These are phyloP conservation scores for Chydorus sphaericus DNA, from an alignment of 2,888 invertebrate species.

Conservation along the genomic window DNA sequence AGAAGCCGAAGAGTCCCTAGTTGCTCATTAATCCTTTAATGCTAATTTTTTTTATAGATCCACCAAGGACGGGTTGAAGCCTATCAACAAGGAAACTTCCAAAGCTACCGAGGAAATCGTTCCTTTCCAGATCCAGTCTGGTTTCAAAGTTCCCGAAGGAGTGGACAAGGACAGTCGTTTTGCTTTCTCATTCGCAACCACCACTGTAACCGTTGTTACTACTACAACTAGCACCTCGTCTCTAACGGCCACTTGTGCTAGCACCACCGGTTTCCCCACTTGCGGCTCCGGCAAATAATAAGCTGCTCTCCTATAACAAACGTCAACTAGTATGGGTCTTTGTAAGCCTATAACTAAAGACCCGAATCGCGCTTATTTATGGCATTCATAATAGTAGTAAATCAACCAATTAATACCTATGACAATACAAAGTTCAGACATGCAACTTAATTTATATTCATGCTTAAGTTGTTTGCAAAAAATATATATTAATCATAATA, in stretches of 20 bases:
- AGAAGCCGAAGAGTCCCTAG: neutral
- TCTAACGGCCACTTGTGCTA: neutral
- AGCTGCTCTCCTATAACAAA: too few relatives aligned
- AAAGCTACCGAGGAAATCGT: neutral
- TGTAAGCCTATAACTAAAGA: too few relatives aligned
- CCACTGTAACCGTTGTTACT: neutral
- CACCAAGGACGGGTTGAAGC: too few relatives aligned
- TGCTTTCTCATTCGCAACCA: neutral
- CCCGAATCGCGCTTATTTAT: too few relatives aligned
- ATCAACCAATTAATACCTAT: too few relatives aligned
- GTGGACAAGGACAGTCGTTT: neutral
- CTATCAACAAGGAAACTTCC: too few relatives aligned
- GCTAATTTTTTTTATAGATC: neutral
- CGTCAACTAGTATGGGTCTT: too few relatives aligned
- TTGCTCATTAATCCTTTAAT: neutral
- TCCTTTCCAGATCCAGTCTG: neutral
- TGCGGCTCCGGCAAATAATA: neutral
- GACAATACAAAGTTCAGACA: too few relatives aligned
- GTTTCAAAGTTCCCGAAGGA: neutral
- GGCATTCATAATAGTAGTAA: too few relatives aligned
- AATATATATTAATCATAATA: too few relatives aligned
- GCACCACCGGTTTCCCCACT: neutral
- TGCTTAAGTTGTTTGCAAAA: too few relatives aligned
- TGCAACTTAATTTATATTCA: too few relatives aligned
- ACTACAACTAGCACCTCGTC: neutral